Evolutionary conservation across 2,888 invertebrate species (phyloP).

Genomic region (Xestia xanthographa): DNA sequence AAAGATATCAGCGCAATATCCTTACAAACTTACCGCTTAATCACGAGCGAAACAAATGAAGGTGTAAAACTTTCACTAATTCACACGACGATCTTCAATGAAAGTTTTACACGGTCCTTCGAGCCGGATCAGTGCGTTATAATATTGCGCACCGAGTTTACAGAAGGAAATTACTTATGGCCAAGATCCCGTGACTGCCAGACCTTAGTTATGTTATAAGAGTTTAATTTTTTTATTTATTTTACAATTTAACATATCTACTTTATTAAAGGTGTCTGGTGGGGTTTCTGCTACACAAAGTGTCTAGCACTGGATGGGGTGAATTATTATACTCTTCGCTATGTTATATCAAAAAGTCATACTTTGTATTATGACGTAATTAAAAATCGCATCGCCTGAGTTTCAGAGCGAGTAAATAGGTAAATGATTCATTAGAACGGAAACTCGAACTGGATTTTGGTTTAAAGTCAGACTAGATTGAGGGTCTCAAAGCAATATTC

Average conservation of each 20-base stretch:
- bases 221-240: not conserved
- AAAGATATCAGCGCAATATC: not conserved
- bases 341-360: not conserved
- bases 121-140: too few species aligned
- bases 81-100: too few species aligned
- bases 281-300: not conserved
- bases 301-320: not conserved
- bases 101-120: too few species aligned
- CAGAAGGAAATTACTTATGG: not conserved
- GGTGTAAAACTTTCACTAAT: too few species aligned
- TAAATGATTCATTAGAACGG: not conserved
- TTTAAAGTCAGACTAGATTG: conserved; percentile 8
- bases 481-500: conserved; percentile 18
- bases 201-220: not conserved
- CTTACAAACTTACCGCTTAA: not conserved
- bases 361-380: not conserved
- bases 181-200: not conserved
- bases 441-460: conserved; percentile 20
- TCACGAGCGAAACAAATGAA: too few species aligned
- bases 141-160: too few species aligned
- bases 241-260: too few species aligned
- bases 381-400: not conserved
- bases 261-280: not conserved
- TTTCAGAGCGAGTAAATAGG: not conserved
- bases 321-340: not conserved